These are phyloP conservation scores for Ficedula albicollis DNA, from an alignment of 2,797 vertebrate species.

Conservation along the genomic window DNA sequence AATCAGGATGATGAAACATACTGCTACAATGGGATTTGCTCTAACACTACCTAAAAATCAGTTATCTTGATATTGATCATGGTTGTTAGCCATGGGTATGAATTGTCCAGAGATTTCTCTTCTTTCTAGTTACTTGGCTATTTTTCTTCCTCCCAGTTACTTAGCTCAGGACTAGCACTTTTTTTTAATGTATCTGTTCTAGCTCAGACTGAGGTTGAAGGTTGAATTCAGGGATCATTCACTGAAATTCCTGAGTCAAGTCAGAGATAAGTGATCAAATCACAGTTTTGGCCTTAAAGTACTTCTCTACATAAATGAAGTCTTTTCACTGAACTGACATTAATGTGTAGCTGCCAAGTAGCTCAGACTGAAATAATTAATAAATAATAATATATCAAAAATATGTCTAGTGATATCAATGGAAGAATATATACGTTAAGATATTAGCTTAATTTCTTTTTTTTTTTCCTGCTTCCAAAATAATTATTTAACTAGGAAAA, in stretches of 20 bases:
- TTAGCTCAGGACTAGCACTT: background rate
- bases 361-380: background rate
- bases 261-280: background rate
- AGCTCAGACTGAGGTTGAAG: background rate
- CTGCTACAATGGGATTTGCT: background rate
- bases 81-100: background rate
- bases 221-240: background rate
- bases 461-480: background rate
- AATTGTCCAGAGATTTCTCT: background rate
- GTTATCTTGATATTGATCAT: background rate
- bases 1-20: background rate
- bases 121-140: background rate
- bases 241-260: background rate
- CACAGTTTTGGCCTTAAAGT: background rate
- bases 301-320: background rate
- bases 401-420: background rate
- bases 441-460: background rate
- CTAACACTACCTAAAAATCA: background rate
- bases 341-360: background rate
- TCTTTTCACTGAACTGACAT: background rate
- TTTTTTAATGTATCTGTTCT: background rate
- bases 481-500: background rate
- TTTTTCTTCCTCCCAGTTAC: background rate
- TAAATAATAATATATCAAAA: background rate
- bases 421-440: background rate